These are phyloP conservation scores for Pristionchus fissidentatus DNA, from an alignment of 2,888 invertebrate genomes.

Conservation along the genomic window DNA sequence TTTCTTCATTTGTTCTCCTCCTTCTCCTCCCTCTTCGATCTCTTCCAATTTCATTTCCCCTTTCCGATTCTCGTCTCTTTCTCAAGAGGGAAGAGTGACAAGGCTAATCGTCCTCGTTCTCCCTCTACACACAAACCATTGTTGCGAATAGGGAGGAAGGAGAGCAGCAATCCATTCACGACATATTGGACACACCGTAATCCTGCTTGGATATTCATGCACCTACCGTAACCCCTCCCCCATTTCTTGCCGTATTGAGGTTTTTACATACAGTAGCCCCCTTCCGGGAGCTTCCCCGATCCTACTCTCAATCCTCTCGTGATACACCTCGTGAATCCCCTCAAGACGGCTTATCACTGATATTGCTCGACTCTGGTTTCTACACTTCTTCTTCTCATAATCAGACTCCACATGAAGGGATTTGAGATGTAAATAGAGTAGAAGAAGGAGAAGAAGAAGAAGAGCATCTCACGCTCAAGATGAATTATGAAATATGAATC, in stretches of 20 bases:
- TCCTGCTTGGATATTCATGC: too few species aligned
- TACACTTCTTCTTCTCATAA: background rate
- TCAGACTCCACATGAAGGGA: background rate
- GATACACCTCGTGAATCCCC: background rate
- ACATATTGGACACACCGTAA: too few species aligned
- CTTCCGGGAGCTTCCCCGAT: too few species aligned
- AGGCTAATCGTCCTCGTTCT: constrained; percentile 29
- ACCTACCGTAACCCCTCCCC: background rate
- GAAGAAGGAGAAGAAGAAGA: background rate
- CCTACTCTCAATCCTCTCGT: too few species aligned
- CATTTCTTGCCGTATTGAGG: background rate
- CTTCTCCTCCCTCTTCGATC: constrained; percentile 21
- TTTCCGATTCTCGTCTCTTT: constrained; percentile 16
- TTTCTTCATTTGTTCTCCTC: background rate
- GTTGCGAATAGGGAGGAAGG: background rate
- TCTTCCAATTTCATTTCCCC: constrained; percentile 32
- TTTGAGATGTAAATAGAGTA: too few species aligned
- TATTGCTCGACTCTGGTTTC: background rate
- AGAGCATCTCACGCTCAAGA: too few species aligned
- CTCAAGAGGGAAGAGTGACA: too few species aligned
- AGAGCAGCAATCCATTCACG: background rate
- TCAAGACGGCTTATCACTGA: background rate
- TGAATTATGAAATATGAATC: too few species aligned
- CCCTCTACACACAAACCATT: background rate
- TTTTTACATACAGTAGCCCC: too few species aligned